These are phyloP conservation scores for Cantharis rufa DNA, from an alignment of 2,888 invertebrate species.

Conservation along the genomic window DNA sequence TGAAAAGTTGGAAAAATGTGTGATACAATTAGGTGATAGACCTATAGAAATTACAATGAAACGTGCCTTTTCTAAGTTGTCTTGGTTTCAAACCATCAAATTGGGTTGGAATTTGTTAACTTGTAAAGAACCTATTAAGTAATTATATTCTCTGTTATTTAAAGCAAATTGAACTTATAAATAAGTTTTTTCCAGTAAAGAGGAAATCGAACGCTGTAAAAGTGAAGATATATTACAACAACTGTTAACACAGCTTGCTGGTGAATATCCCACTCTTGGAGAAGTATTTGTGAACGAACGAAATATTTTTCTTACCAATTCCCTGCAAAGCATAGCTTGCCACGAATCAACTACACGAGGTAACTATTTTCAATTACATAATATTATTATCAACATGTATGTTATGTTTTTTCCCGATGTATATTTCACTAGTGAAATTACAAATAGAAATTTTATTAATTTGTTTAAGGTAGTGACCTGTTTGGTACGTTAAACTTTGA, in stretches of 20 bases:
- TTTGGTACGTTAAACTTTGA: no score
- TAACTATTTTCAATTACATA: background rate
- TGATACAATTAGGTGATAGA: conserved; percentile 89
- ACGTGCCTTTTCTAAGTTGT: conserved; percentile 82
- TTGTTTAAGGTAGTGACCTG: no score
- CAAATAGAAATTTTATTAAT: no score
- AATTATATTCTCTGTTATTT: conserved; percentile 32
- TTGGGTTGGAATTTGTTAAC: conserved; percentile 84
- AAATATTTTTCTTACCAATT: conserved; percentile 88
- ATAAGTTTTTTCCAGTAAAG: conserved; percentile 64
- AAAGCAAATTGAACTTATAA: background rate
- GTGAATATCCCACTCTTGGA: conserved; percentile 88
- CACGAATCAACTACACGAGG: background rate
- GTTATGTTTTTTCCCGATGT: no score
- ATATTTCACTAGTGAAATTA: no score
- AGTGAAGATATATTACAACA: conserved; percentile 88
- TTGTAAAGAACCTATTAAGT: conserved; percentile 82
- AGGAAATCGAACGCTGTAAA: conserved; percentile 95
- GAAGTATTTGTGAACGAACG: conserved; percentile 93
- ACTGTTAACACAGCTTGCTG: conserved; percentile 89
- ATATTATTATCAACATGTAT: no score
- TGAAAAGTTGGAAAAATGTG: conserved; percentile 76
- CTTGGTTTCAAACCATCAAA: conserved; percentile 87
- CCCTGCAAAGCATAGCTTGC: conserved; percentile 73
- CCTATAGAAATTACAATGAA: conserved; percentile 91